Conservation (phyloP, 2,113 vertebrate species). For the Pterocles gutturalis region DNA sequence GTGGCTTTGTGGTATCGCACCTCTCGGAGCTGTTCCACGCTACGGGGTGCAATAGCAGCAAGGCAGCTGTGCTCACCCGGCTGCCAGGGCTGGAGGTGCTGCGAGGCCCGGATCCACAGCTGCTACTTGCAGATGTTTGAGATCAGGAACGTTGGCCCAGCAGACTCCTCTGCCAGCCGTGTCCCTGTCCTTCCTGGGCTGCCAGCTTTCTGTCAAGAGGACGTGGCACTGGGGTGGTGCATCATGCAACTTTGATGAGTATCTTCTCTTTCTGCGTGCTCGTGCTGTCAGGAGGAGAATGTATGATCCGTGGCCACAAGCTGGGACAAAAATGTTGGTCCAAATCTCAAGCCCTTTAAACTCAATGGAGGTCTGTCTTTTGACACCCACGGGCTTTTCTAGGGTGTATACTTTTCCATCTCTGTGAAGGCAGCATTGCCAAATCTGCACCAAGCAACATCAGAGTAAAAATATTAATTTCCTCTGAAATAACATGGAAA, state of each 20-base stretch:
- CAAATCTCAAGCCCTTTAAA: neutral
- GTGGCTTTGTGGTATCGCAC: neutral
- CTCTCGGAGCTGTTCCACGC: neutral
- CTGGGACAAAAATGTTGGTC: neutral
- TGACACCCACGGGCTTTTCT: neutral
- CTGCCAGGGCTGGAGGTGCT: constrained; percentile 8
- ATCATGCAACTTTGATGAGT: neutral
- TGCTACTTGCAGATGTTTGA: neutral
- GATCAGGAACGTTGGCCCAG: neutral
- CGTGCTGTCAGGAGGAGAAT: neutral
- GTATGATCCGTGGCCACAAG: neutral
- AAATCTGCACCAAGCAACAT: neutral
- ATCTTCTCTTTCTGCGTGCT: neutral
- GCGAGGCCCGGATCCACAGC: neutral
- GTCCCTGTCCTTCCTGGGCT: neutral
- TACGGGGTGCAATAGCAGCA: neutral
- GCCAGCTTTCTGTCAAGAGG: neutral
- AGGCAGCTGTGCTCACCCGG: neutral
- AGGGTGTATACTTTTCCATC: neutral
- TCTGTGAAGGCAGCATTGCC: neutral
- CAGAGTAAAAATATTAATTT: neutral
- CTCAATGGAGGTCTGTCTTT: neutral
- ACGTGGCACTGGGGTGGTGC: rapidly evolving
- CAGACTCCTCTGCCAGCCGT: neutral
- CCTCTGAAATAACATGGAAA: neutral